phyloP scores from a whole-genome alignment of 2,797 vertebrate genomes.

The Bradypodion ventrale region DNA sequence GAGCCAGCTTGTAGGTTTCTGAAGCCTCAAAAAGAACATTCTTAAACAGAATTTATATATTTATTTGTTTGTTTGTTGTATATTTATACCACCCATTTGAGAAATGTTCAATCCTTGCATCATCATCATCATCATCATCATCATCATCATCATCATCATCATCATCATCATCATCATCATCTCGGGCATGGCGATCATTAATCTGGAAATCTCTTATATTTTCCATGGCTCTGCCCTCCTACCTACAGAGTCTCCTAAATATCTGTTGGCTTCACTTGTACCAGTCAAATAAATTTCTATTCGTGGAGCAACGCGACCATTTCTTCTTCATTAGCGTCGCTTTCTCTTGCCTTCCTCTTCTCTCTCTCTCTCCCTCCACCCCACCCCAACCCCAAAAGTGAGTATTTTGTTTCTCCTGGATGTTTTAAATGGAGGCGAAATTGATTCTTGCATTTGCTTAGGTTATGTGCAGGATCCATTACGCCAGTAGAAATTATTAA shows the following conservation, averaged over 20 bases:
- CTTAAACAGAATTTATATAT: no score
- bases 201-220: constrained; percentile 67
- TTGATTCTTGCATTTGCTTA: constrained; percentile 74
- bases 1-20: no score
- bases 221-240: constrained; percentile 61
- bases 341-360: constrained; percentile 63
- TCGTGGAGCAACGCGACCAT: constrained; percentile 58
- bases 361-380: no score
- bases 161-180: neutral
- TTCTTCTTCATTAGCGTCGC: constrained; percentile 69
- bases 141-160: no score
- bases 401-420: constrained; percentile 60
- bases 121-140: no score
- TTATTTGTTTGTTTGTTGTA: no score
- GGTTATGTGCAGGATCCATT: constrained; percentile 75
- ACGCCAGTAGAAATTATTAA: constrained; percentile 86
- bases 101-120: no score
- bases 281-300: constrained; percentile 77
- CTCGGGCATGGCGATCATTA: constrained; percentile 50
- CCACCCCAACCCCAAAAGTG: constrained; percentile 43
- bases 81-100: no score
- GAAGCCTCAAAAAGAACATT: no score
- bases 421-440: constrained; percentile 69
- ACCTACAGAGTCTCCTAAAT: constrained; percentile 69
- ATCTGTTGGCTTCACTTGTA: constrained; percentile 71